Evolutionary conservation across 2,113 vertebrate genomes (phyloP).

Genomic region (Heterocephalus glaber): DNA sequence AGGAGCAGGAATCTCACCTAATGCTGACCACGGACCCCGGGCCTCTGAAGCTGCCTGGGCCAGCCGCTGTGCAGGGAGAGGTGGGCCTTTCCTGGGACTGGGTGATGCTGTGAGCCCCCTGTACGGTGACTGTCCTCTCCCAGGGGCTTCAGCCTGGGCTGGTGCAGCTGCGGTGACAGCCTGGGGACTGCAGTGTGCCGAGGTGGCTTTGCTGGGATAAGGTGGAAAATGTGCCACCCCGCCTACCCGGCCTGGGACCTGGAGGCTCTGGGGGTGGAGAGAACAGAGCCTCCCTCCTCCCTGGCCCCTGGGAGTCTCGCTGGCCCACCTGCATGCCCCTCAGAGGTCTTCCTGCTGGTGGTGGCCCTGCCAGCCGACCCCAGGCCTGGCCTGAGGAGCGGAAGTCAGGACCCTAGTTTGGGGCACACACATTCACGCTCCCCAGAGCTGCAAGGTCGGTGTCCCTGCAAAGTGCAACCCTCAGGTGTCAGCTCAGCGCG

Average conservation of each 20-base stretch:
- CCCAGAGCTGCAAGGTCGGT: background rate
- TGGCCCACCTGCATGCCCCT: background rate
- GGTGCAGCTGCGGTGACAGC: background rate
- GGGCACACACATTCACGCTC: background rate
- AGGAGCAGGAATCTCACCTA: too few species aligned
- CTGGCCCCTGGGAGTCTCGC: background rate
- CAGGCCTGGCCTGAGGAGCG: background rate
- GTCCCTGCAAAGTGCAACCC: background rate
- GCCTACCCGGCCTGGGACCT: background rate
- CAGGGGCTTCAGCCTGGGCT: too few species aligned
- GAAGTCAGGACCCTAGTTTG: background rate
- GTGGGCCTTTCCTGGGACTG: background rate
- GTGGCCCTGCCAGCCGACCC: background rate
- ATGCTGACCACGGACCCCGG: background rate
- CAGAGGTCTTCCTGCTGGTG: background rate
- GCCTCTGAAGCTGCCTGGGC: background rate
- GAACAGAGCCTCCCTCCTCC: background rate
- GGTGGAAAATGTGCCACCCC: background rate
- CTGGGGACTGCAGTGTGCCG: too few species aligned
- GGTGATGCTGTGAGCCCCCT: background rate
- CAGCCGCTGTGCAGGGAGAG: background rate
- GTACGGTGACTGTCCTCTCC: too few species aligned
- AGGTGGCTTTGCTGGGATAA: background rate
- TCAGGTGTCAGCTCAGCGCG: background rate
- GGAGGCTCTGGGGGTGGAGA: background rate